Evolutionary conservation across 1,140 invertebrate genomes (phyloP), one percentile per base, ranked within the genome.

Genomic region (Hirudo medicinalis): DNA sequence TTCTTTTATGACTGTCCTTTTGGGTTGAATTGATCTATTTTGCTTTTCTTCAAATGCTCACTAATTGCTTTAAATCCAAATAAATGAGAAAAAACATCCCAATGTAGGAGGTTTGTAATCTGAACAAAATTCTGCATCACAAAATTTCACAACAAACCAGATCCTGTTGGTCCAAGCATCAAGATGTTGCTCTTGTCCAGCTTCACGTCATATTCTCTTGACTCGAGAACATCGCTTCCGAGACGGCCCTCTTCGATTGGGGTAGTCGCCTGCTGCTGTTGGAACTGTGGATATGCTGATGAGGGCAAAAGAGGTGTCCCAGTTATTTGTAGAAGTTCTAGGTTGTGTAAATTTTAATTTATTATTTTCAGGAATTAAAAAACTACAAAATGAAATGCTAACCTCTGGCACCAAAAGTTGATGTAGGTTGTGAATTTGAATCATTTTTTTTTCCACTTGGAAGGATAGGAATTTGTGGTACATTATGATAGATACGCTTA

Each of bases 171-270:
- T 22, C 96, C 96, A 3, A 99, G 82, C 76, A 99, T 86, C 19
- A 99, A 84, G 73, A 99, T 96, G 79, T 99, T 99, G 78, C 91
- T 95, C 83, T 99, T 99, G 78, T 99, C 96, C 72, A 99, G 82
- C 76, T 91, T 88, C 32, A 97, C 82, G 75, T 93, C 90, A 81
- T 92, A 88, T 53, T 87, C 87, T 57, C 88, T 87, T 54, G 88
- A 85, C 75, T 95, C 91, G n/a, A 96, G 82, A 71, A 95, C 88
- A 78, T 94, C 91, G 69, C 76, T 79, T 75, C 76, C 77, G 60
- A 77, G 75, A 11, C 78, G 70, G 71, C 78, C 69, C 63, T 74
- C 67, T 71, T 75, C 66, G n/a, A 78, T 77, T 32, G 76, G 74
- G 54, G 74, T 72, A 67, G 76, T 69, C 19, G 63, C 70, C 57